These are phyloP conservation scores for Tipula unca DNA, from an alignment of 2,888 invertebrate genomes.

Conservation along the genomic window DNA sequence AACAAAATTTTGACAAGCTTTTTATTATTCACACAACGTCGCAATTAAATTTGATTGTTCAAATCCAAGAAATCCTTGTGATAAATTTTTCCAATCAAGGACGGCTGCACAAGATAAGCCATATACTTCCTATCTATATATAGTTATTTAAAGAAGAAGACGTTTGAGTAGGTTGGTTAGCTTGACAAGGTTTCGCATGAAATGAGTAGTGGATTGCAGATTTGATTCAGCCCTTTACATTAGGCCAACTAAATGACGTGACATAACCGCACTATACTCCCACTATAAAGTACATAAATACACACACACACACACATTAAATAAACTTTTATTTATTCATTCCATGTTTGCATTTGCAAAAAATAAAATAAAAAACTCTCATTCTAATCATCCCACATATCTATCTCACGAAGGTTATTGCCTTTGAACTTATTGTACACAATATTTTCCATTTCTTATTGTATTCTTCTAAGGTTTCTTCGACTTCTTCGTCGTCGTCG, in stretches of 20 bases:
- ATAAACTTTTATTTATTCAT: neutral
- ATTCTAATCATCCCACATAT: neutral
- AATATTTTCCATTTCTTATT: neutral
- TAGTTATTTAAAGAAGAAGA: too few species aligned
- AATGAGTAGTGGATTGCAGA: too few species aligned
- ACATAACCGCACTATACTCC: neutral
- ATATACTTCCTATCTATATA: too few species aligned
- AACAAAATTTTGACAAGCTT: too few species aligned
- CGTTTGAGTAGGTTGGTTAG: too few species aligned
- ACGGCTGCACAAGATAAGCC: too few species aligned
- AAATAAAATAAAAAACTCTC: neutral
- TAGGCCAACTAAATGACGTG: neutral
- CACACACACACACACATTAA: neutral
- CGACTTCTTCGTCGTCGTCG: neutral
- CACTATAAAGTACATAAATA: neutral
- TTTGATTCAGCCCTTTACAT: too few species aligned
- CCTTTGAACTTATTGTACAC: neutral
- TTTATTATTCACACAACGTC: too few species aligned
- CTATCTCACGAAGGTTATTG: conserved; percentile 14
- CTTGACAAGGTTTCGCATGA: too few species aligned
- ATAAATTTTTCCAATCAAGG: too few species aligned
- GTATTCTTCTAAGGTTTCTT: neutral
- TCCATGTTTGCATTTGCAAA: neutral
- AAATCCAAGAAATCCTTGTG: too few species aligned
- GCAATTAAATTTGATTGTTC: too few species aligned